phyloP scores from a whole-genome alignment of 1,140 invertebrate genomes.

The Apis laboriosa region DNA sequence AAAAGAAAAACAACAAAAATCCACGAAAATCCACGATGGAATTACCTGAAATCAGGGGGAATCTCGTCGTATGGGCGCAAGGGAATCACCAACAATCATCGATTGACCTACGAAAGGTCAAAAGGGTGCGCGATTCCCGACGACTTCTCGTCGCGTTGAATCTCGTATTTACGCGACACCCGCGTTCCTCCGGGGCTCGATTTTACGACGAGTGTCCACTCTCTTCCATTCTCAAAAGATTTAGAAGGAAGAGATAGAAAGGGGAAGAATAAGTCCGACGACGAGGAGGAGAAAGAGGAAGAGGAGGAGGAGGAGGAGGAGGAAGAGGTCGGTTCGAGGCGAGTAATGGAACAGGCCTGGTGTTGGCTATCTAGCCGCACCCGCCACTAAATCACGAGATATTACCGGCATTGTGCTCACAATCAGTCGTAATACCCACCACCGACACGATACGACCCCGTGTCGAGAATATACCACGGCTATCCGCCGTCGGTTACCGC shows the following conservation, averaged over 20 bases:
- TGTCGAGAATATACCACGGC: conserved; percentile 54
- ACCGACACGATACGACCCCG: conserved; percentile 52
- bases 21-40: too few relatives aligned
- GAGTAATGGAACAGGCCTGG: conserved; percentile 58
- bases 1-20: too few relatives aligned
- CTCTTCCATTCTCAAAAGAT: not conserved
- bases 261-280: too few relatives aligned
- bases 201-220: conserved; percentile 46
- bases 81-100: too few relatives aligned
- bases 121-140: conserved; percentile 2
- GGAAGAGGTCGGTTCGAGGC: conserved; percentile 6
- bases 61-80: too few relatives aligned
- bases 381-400: conserved; percentile 69
- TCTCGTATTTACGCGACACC: conserved; percentile 34
- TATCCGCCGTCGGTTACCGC: conserved; percentile 43
- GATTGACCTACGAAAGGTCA: not conserved
- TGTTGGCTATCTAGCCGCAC: conserved; percentile 67
- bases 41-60: too few relatives aligned
- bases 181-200: conserved; percentile 1
- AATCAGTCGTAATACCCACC: conserved; percentile 66
- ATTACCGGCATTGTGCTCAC: conserved; percentile 67
- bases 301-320: not conserved
- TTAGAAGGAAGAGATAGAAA: not conserved
- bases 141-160: conserved; percentile 19
- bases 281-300: not conserved